phyloP scores from a whole-genome alignment of 2,888 invertebrate genomes.

The Chamaedrilus cognettii region DNA sequence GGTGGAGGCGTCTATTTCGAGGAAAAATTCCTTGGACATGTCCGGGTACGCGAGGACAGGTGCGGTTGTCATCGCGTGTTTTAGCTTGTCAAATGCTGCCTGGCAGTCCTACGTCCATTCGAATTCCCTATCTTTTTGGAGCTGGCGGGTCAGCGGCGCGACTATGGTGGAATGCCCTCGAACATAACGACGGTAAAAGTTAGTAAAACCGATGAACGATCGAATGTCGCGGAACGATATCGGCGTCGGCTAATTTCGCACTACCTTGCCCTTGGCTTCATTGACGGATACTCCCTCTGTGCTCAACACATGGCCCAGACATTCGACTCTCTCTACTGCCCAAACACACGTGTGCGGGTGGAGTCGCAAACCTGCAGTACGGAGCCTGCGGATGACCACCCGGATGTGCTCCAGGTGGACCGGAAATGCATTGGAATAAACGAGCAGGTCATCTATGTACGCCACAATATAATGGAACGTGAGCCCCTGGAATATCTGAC shows the following conservation, averaged over 20 bases:
- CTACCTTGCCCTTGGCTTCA: neutral
- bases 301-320: neutral
- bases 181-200: neutral
- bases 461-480: neutral
- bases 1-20: neutral
- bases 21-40: neutral
- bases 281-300: neutral
- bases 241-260: neutral
- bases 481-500: neutral
- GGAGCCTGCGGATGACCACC: neutral
- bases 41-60: constrained; percentile 2
- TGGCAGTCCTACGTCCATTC: neutral
- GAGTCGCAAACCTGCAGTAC: neutral
- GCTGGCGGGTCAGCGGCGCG: neutral
- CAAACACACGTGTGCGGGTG: neutral
- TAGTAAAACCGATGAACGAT: constrained; percentile 1
- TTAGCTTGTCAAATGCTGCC: constrained; percentile 5
- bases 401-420: neutral
- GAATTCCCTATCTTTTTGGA: neutral
- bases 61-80: neutral
- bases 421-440: neutral
- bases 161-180: neutral
- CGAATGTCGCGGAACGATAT: neutral
- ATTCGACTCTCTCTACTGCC: neutral
- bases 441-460: constrained; percentile 4